A percentile compares a stretch with the other conserved stretches of the same genome.
Conservation (phyloP, 2,888 invertebrate genomes). For the Drosophila nr. fundita region DNA sequence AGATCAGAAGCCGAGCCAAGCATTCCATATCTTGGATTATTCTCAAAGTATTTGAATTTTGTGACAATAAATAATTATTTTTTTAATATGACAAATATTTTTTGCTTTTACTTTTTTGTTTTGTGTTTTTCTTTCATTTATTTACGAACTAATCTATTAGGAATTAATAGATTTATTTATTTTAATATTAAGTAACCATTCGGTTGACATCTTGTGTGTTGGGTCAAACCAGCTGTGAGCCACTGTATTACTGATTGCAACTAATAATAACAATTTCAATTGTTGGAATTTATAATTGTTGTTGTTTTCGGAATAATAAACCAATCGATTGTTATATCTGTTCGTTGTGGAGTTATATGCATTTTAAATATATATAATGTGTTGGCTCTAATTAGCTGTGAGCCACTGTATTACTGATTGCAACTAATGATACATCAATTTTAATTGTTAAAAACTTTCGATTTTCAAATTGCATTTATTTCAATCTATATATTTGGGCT, state of each 20-base stretch:
- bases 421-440: not conserved
- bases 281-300: not conserved
- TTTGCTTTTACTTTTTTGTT: not conserved
- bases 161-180: not conserved
- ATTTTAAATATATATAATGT: not conserved
- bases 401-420: not conserved
- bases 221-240: not conserved
- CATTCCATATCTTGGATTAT: too few species aligned
- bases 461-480: not conserved
- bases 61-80: not conserved
- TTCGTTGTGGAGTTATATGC: not conserved
- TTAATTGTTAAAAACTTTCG: not conserved
- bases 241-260: not conserved
- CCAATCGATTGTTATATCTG: not conserved
- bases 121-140: not conserved
- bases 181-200: not conserved
- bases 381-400: not conserved
- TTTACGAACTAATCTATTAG: too few species aligned
- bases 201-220: not conserved
- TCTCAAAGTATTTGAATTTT: not conserved
- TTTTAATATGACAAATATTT: not conserved
- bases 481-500: not conserved
- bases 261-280: not conserved
- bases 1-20: too few species aligned
- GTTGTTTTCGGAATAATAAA: not conserved